Evolutionary conservation across 2,113 vertebrate species (phyloP).

Genomic region (Charadrius vociferus): DNA sequence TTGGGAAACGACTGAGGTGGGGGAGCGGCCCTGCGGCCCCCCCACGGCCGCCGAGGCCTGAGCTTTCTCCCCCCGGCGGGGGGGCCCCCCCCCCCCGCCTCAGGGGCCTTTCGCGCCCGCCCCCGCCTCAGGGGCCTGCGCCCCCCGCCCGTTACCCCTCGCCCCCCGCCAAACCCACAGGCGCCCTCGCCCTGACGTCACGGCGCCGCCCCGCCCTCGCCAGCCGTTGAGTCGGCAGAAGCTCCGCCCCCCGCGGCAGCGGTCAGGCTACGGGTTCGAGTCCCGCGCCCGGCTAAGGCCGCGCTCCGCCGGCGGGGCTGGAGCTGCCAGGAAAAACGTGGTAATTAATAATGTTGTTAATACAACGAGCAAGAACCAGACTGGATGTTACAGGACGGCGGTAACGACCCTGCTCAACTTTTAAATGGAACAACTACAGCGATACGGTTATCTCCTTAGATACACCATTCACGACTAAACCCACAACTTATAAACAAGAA

Average conservation of each 20-base stretch:
- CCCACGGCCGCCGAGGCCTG: not conserved
- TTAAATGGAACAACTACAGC: too few relatives aligned
- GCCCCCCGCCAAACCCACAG: not conserved
- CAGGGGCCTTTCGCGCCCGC: not conserved
- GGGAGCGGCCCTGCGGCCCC: not conserved
- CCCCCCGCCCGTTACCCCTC: not conserved
- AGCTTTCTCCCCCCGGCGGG: too few relatives aligned
- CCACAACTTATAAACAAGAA: not conserved
- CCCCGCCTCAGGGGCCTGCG: not conserved
- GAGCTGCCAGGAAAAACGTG: accelerated
- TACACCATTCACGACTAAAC: not conserved
- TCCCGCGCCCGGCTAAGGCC: accelerated
- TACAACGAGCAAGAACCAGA: accelerated
- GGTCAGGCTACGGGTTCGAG: accelerated
- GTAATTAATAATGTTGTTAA: not conserved
- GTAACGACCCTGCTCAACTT: too few relatives aligned
- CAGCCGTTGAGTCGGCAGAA: not conserved
- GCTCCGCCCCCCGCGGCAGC: not conserved
- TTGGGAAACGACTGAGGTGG: accelerated
- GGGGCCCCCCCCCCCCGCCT: not conserved
- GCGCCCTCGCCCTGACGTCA: not conserved
- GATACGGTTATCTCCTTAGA: accelerated
- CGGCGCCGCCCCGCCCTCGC: not conserved
- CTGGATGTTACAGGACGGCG: not conserved
- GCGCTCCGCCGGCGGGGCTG: too few relatives aligned